Evolutionary conservation across 2,888 invertebrate species (phyloP).

Genomic region (Amiota communis): DNA sequence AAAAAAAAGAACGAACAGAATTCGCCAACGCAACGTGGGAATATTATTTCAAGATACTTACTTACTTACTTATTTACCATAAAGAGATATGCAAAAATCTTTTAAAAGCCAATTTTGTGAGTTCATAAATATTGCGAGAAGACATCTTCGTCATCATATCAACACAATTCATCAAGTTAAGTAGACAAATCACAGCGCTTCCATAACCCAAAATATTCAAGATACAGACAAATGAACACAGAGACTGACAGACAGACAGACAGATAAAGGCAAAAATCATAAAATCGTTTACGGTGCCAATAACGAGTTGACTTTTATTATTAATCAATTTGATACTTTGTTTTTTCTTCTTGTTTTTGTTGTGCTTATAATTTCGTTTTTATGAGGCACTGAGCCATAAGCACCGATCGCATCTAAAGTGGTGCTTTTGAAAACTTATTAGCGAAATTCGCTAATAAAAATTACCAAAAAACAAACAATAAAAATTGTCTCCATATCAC

Average conservation of each 20-base stretch:
- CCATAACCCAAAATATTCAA: not conserved
- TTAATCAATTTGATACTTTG: slow-evolving; percentile 67
- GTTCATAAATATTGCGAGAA: slow-evolving; percentile 19
- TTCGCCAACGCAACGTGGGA: slow-evolving; percentile 33
- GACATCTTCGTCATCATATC: slow-evolving; percentile 2
- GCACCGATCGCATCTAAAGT: not conserved
- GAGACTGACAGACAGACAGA: slow-evolving; percentile 1
- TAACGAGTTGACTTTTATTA: slow-evolving; percentile 51
- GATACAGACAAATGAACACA: too few species aligned
- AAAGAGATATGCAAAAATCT: slow-evolving; percentile 1
- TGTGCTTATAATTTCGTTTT: slow-evolving; percentile 36
- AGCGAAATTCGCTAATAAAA: slow-evolving; percentile 22
- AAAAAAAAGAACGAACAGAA: slow-evolving; percentile 3
- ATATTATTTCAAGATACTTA: slow-evolving; percentile 8
- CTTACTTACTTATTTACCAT: too few species aligned
- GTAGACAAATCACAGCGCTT: slow-evolving; percentile 29
- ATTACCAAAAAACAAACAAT: slow-evolving; percentile 19
- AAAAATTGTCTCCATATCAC: slow-evolving; percentile 51
- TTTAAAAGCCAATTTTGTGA: slow-evolving; percentile 3
- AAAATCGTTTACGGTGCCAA: slow-evolving; percentile 21
- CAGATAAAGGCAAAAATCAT: not conserved
- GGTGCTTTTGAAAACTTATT: slow-evolving; percentile 11
- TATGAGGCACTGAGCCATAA: slow-evolving; percentile 57
- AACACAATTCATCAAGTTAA: slow-evolving; percentile 28
- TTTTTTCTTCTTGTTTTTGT: not conserved